Percentiles rank a stretch among this genome's conserved stretches.
Conservation (phyloP, 2,888 invertebrate genomes). For the Tholera decimalis region DNA sequence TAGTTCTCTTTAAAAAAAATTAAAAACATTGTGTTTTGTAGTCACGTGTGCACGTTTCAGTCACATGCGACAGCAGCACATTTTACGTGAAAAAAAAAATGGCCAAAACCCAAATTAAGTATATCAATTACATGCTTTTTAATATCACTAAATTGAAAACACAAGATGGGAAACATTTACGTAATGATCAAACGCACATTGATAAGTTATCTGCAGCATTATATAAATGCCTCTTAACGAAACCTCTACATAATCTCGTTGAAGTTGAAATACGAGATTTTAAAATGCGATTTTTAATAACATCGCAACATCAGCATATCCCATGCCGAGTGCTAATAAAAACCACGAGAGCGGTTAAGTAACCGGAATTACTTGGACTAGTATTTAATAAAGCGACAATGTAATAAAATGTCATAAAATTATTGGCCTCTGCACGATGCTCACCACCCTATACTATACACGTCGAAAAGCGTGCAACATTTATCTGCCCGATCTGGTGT, state of each 20-base stretch:
- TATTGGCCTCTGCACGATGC: neutral
- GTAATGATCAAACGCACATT: constrained; percentile 15
- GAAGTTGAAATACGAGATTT: neutral
- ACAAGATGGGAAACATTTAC: constrained; percentile 22
- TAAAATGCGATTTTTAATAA: constrained; percentile 1
- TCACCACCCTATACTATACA: too few relatives aligned
- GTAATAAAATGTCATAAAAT: neutral
- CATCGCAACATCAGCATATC: neutral
- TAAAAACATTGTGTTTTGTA: neutral
- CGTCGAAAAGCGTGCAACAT: neutral
- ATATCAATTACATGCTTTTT: constrained; percentile 1
- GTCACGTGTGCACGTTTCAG: constrained; percentile 17
- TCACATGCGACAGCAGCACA: constrained; percentile 9
- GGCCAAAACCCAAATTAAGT: neutral
- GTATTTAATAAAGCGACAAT: neutral
- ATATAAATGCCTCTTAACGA: neutral
- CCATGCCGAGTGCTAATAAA: constrained; percentile 3
- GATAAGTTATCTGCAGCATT: constrained; percentile 22
- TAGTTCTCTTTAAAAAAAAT: too few relatives aligned
- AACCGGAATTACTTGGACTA: neutral
- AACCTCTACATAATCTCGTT: neutral
- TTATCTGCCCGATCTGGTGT: neutral
- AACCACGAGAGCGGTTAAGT: neutral
- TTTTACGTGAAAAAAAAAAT: neutral
- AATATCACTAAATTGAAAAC: constrained; percentile 1